Percentiles rank a stretch among this genome's conserved stretches.
These are phyloP conservation scores for Teleopsis dalmanni DNA, from an alignment of 1,140 invertebrate species.

Conservation along the genomic window DNA sequence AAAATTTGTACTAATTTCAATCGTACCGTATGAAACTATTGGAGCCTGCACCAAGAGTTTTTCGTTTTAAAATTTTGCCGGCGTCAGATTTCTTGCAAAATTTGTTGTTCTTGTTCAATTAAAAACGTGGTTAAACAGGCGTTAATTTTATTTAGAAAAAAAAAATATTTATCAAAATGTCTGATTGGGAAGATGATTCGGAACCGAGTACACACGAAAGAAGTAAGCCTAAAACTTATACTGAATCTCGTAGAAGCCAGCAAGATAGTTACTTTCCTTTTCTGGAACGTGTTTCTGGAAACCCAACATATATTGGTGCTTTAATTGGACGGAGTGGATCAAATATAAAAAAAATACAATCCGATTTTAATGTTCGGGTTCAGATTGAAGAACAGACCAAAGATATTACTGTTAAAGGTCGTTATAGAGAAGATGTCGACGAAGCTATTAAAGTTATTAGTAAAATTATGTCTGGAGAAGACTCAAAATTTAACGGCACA, in stretches of 20 bases:
- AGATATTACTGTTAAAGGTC: constrained; percentile 18
- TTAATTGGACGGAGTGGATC: constrained; percentile 30
- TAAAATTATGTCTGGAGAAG: too few relatives aligned
- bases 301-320: constrained; percentile 15
- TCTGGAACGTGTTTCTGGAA: background rate
- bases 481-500: too few relatives aligned
- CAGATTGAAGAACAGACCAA: constrained; percentile 21
- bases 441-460: constrained; percentile 19
- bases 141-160: too few relatives aligned
- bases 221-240: background rate
- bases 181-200: constrained; percentile 12
- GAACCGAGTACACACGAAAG: background rate
- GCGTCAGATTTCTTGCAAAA: too few relatives aligned
- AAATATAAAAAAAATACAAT: constrained; percentile 27
- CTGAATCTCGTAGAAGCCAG: background rate
- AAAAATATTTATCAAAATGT: background rate
- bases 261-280: background rate
- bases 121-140: too few relatives aligned
- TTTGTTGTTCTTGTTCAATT: too few relatives aligned
- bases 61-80: too few relatives aligned
- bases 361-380: constrained; percentile 26
- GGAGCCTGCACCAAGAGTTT: too few relatives aligned
- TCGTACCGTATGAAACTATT: too few relatives aligned
- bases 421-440: constrained; percentile 11
- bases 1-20: too few relatives aligned